Evolutionary conservation across 2,797 vertebrate genomes (phyloP).

Genomic region (Lepidocolaptes lacrymiger): DNA sequence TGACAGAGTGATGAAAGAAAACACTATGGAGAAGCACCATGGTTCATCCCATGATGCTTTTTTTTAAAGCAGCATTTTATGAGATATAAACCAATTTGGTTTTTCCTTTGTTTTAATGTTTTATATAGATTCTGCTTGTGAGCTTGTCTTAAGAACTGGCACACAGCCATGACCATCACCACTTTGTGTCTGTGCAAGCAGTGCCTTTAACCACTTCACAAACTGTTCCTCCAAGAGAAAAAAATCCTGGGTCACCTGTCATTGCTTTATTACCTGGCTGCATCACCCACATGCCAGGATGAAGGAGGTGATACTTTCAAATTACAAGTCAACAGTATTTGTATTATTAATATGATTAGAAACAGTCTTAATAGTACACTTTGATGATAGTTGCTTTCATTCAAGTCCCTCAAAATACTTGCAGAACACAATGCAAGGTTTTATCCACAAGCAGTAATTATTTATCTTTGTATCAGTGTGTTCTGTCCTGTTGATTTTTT

Average conservation of each 20-base stretch:
- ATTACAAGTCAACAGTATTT: background rate
- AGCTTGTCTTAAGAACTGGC: background rate
- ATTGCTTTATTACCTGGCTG: constrained; percentile 37
- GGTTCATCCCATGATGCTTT: background rate
- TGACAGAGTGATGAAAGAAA: background rate
- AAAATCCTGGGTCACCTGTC: background rate
- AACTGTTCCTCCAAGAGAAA: background rate
- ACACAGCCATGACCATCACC: background rate
- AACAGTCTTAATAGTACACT: background rate
- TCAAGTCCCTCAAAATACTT: background rate
- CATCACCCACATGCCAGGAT: constrained; percentile 44
- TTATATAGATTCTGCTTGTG: background rate
- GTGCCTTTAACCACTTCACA: background rate
- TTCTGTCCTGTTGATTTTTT: constrained; percentile 70
- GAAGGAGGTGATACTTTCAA: constrained; percentile 48
- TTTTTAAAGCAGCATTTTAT: background rate
- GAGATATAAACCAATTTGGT: background rate
- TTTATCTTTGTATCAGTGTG: constrained; percentile 59
- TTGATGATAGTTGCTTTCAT: background rate
- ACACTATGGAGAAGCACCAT: background rate
- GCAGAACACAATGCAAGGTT: background rate
- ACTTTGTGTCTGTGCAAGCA: background rate
- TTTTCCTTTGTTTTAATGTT: background rate
- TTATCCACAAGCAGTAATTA: constrained; percentile 57
- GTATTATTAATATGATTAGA: background rate